A percentile compares a stretch with the other conserved stretches of the same genome.
phyloP scores from a whole-genome alignment of 2,888 invertebrate genomes.

The Sinodicranocentrus sp. region DNA sequence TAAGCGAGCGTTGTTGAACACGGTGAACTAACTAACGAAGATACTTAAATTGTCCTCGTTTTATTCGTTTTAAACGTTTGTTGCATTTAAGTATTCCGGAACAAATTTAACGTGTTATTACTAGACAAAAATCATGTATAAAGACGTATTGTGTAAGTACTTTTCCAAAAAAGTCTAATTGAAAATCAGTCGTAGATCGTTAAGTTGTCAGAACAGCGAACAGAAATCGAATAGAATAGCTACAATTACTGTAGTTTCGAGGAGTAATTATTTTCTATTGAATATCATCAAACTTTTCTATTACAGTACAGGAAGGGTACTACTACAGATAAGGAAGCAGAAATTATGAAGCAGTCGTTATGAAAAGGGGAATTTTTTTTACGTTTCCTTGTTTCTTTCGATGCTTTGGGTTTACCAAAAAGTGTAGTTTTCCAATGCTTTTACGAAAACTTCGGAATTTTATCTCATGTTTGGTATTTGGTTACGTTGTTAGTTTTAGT shows the following conservation, averaged over 20 bases:
- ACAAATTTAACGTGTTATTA: background rate
- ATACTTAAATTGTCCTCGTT: constrained; percentile 12
- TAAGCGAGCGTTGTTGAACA: background rate
- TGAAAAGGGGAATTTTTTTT: no score
- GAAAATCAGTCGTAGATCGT: no score
- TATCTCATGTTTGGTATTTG: no score
- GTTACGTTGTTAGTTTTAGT: no score
- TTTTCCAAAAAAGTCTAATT: no score
- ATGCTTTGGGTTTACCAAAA: background rate
- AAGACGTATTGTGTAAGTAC: no score
- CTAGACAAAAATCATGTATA: constrained; percentile 23
- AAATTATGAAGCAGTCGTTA: no score
- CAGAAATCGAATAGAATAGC: no score
- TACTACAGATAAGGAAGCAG: background rate
- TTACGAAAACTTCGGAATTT: background rate
- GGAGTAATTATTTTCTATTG: background rate
- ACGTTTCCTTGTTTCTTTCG: background rate
- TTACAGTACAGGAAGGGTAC: background rate
- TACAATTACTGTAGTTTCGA: no score
- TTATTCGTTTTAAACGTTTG: constrained; percentile 7
- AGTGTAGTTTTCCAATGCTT: background rate
- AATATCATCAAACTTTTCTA: background rate
- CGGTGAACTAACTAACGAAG: constrained; percentile 21
- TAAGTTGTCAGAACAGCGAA: no score
- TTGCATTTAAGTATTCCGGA: background rate